A percentile compares a stretch with the other conserved stretches of the same genome.
phyloP scores from a whole-genome alignment of 2,888 invertebrate genomes.

The Leptinotarsa tumamoca region DNA sequence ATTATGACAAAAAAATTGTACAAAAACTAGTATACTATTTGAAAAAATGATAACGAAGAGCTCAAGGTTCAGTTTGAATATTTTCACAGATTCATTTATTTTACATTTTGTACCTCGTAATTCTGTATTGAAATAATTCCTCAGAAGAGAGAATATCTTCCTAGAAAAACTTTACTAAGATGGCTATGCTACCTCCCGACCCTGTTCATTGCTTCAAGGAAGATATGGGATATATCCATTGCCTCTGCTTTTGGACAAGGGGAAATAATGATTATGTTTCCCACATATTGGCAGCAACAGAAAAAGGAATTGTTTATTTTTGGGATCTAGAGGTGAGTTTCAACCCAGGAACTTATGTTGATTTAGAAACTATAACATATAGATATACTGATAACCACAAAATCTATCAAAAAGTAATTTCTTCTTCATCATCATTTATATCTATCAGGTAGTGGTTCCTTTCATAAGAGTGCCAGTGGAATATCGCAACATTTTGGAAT shows the following conservation, averaged over 20 bases:
- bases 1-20: too few relatives aligned
- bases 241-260: conserved; percentile 75
- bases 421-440: background rate
- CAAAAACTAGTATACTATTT: background rate
- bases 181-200: conserved; percentile 83
- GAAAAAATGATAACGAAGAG: conserved; percentile 5
- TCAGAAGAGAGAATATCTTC: background rate
- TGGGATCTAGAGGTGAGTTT: conserved; percentile 81
- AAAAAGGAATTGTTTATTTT: conserved; percentile 80
- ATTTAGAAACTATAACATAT: too few relatives aligned
- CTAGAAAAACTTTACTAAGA: conserved; percentile 54
- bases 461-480: too few relatives aligned
- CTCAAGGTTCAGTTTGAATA: background rate
- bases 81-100: background rate
- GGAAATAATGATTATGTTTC: conserved; percentile 70
- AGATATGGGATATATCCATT: conserved; percentile 80
- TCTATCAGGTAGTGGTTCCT: too few relatives aligned
- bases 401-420: background rate
- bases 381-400: background rate
- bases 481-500: too few relatives aligned
- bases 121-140: background rate
- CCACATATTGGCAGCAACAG: conserved; percentile 77
- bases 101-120: background rate
- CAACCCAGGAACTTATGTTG: too few relatives aligned
- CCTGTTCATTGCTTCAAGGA: conserved; percentile 80